A percentile compares a stretch with the other conserved stretches of the same genome.
Evolutionary conservation across 2,888 invertebrate genomes (phyloP).

Genomic region (Mesorhabditis spiculigera): DNA sequence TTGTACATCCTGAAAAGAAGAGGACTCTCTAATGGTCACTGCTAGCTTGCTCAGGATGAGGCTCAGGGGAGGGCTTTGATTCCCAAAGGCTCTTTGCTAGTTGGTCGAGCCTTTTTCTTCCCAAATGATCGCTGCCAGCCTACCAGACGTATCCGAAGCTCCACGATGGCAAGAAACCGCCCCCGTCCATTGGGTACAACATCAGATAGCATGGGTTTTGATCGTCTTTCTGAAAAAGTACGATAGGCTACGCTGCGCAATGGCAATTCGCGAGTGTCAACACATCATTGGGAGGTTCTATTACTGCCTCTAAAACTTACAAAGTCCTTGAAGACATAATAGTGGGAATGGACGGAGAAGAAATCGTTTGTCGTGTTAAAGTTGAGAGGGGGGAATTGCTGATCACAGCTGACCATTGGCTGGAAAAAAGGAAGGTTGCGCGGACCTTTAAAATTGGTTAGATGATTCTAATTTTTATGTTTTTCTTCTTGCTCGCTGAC

Average conservation of each 20-base stretch:
- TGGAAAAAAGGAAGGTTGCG: background rate
- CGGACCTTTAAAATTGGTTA: background rate
- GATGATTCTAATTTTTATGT: too few relatives aligned
- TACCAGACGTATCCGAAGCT: constrained; percentile 1
- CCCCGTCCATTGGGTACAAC: background rate
- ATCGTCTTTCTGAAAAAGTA: background rate
- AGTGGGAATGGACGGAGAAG: background rate
- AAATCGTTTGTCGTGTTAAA: background rate
- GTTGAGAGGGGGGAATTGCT: background rate
- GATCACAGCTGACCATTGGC: background rate
- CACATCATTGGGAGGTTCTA: too few relatives aligned
- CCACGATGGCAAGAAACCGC: constrained; percentile 1
- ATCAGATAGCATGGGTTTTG: background rate
- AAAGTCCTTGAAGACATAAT: constrained; percentile 1
- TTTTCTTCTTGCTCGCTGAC: too few relatives aligned
- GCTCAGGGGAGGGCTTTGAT: too few relatives aligned
- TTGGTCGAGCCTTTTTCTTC: too few relatives aligned
- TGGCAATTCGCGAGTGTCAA: too few relatives aligned
- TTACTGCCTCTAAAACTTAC: background rate
- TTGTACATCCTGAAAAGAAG: background rate
- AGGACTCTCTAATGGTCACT: background rate
- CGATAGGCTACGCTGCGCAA: too few relatives aligned
- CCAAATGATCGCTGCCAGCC: too few relatives aligned
- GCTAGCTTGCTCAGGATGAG: too few relatives aligned
- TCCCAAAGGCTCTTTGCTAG: too few relatives aligned